Percentiles rank a stretch among this genome's conserved stretches.
phyloP scores from a whole-genome alignment of 2,888 invertebrate genomes.

The Pristionchus arcanus region DNA sequence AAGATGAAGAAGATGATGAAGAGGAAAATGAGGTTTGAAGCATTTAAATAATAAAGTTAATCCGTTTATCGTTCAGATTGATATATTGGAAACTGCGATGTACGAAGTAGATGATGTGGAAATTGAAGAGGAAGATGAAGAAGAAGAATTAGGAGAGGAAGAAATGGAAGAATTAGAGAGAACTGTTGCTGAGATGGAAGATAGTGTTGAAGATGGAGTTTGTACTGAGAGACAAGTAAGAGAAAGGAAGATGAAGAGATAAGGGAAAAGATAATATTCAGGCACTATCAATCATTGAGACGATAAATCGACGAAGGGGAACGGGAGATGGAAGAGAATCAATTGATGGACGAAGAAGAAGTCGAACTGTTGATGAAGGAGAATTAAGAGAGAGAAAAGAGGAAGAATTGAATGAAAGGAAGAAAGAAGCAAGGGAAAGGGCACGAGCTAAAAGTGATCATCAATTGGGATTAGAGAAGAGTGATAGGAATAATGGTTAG shows the following conservation, averaged over 20 bases:
- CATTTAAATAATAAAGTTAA: background rate
- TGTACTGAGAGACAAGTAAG: slow-evolving; percentile 48
- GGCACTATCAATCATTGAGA: slow-evolving; percentile 57
- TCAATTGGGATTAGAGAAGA: slow-evolving; percentile 82
- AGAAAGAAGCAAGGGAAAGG: slow-evolving; percentile 84
- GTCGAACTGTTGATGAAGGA: background rate
- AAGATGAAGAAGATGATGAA: slow-evolving; percentile 42
- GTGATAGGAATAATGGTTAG: background rate
- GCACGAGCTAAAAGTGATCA: slow-evolving; percentile 87
- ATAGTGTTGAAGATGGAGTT: slow-evolving; percentile 40
- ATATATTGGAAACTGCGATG: slow-evolving; percentile 12
- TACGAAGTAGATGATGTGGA: slow-evolving; percentile 55
- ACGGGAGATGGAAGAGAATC: slow-evolving; percentile 14
- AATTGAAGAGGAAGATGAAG: slow-evolving; percentile 60
- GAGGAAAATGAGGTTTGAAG: background rate
- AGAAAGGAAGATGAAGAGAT: background rate
- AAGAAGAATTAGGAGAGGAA: slow-evolving; percentile 60
- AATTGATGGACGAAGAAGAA: background rate
- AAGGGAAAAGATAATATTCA: slow-evolving; percentile 51
- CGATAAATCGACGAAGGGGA: slow-evolving; percentile 57
- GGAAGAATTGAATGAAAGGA: slow-evolving; percentile 69
- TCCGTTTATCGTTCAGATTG: background rate
- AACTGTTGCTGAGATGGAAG: slow-evolving; percentile 57
- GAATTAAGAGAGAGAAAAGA: slow-evolving; percentile 49
- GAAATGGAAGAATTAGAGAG: slow-evolving; percentile 63